Percentiles rank a stretch among this genome's conserved stretches.
Conservation (phyloP, 2,113 vertebrate genomes). For the Pipra filicauda region DNA sequence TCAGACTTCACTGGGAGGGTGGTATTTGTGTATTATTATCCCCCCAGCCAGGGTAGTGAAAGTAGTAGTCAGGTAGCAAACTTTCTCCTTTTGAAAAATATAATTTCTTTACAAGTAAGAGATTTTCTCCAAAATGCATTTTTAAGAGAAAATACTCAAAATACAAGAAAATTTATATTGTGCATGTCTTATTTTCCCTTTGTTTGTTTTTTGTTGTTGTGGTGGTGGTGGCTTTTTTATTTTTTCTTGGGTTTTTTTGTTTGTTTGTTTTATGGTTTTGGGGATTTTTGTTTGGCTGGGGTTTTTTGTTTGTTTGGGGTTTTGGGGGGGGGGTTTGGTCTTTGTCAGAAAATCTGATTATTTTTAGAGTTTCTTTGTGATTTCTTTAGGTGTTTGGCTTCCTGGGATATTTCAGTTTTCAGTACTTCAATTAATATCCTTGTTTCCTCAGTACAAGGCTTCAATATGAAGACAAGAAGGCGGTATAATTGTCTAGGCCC, state of each 20-base stretch:
- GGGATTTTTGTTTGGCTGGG: background rate
- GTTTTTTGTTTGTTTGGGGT: background rate
- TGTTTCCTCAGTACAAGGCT: background rate
- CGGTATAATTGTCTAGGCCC: background rate
- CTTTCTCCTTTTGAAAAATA: background rate
- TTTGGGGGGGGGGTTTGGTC: background rate
- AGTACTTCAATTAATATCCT: background rate
- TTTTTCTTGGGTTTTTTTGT: background rate
- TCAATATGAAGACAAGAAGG: background rate
- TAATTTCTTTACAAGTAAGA: background rate
- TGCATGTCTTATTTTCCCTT: background rate
- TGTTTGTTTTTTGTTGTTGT: background rate
- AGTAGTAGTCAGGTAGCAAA: background rate
- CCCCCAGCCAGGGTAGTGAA: accelerated
- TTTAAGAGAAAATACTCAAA: background rate
- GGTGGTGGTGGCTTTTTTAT: background rate
- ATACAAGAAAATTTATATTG: background rate
- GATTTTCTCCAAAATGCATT: background rate
- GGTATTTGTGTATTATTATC: background rate
- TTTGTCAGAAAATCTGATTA: background rate
- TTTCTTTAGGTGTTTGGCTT: background rate
- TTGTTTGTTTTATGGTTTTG: background rate
- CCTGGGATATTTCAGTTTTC: background rate
- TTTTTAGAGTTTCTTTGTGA: background rate
- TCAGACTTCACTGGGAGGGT: background rate